Base-by-base conservation (phyloP, 2,113 vertebrate species). In the Amblyopsis rosae region DNA sequence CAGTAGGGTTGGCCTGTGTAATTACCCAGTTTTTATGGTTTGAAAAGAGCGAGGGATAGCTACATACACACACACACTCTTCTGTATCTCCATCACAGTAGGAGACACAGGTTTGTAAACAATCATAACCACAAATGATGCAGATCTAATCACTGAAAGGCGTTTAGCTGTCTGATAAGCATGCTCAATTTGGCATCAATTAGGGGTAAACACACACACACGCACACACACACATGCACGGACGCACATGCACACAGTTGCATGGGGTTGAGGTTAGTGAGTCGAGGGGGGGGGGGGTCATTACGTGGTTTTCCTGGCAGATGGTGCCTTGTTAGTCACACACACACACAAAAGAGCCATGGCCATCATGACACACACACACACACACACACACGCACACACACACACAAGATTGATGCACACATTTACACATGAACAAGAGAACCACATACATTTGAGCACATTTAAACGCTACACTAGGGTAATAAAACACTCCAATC, bases 291-390 rank as follows among this genome's bases (percentile, higher is more conserved):
- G 70, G 67, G 82, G 71, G 70, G 60, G 64, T 86, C 72, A 86
- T 81, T 84, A 86, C 72, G 71, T 77, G 69, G 72, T 85, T 76
- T 80, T 59, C 68, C 72, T 81, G 77, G 74, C 88, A 90, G 88
- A 90, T 90, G 88, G 88, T 76, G 75, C 72, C 79, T 81, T 47
- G 65, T 79, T 84, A 82, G 67, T 75, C 81, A 76, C 62, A 6
- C 69, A 41, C 7, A 41, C 35, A 41, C 60, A 16, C 54, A 56
- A 80, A 80, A 77, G 76, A 79, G 65, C 79, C 82, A 90, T 73
- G 72, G 78, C 65, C 69, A 56, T 68, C 13, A 58, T 63, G 73
- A 61, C 59, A 16, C 32, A 35, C 58, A n/a, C 1, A 3, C 49
- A 54, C 26, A 54, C 58, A 0, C 16, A 45, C 9, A 65, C 50